These are phyloP conservation scores for Leptestheria dahalacensis DNA, from an alignment of 1,140 invertebrate genomes.

Conservation along the genomic window DNA sequence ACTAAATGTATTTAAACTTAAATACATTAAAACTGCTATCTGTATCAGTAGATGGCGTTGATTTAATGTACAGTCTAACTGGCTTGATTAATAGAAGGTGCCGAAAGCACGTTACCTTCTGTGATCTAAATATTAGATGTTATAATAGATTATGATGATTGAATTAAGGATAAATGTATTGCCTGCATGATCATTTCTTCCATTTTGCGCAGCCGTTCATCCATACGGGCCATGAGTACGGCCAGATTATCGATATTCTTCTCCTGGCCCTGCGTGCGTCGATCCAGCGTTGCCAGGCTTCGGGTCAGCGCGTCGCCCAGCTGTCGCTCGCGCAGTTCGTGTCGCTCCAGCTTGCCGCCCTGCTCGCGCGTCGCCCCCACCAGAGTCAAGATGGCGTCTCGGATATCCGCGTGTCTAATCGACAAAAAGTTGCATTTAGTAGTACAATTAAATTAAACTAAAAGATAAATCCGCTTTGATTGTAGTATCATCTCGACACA, in stretches of 20 bases:
- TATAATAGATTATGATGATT: slow-evolving; percentile 26
- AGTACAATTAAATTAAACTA: too few relatives aligned
- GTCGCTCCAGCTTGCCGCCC: slow-evolving; percentile 66
- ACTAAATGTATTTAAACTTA: too few relatives aligned
- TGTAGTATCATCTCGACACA: not conserved
- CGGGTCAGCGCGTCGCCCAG: slow-evolving; percentile 63
- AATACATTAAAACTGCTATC: too few relatives aligned
- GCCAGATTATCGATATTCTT: slow-evolving; percentile 35
- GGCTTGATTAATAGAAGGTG: too few relatives aligned
- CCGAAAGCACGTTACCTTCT: too few relatives aligned
- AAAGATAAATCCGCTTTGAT: too few relatives aligned
- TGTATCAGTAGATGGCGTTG: too few relatives aligned
- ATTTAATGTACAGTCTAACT: too few relatives aligned
- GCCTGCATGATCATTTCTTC: slow-evolving; percentile 18
- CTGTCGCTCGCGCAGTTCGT: slow-evolving; percentile 61
- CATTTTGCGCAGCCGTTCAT: slow-evolving; percentile 20
- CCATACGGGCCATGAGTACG: slow-evolving; percentile 19
- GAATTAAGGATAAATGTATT: not conserved
- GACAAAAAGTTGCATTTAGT: too few relatives aligned
- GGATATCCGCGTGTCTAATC: slow-evolving; percentile 61
- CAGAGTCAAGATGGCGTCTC: slow-evolving; percentile 60
- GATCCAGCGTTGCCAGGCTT: slow-evolving; percentile 49
- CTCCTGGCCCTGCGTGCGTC: slow-evolving; percentile 41
- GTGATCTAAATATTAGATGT: slow-evolving; percentile 1
- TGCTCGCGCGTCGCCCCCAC: slow-evolving; percentile 61